phyloP scores from a whole-genome alignment of 2,113 vertebrate genomes.

The Nothoprocta perdicaria region DNA sequence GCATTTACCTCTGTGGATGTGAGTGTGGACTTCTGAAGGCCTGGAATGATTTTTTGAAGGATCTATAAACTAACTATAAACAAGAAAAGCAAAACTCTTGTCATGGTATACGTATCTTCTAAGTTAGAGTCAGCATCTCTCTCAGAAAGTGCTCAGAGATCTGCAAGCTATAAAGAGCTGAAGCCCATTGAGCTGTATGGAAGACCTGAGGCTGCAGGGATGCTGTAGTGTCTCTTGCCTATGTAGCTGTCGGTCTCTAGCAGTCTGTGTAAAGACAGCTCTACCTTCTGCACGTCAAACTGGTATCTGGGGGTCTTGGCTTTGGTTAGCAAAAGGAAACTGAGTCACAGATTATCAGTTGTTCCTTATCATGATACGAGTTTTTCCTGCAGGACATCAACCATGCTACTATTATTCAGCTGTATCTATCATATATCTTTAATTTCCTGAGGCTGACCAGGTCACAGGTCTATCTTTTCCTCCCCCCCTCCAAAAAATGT shows the following conservation, averaged over 20 bases:
- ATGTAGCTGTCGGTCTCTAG: background rate
- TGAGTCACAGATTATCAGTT: rapidly evolving
- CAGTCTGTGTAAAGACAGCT: background rate
- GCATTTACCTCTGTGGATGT: background rate
- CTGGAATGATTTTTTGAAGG: background rate
- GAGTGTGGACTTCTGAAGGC: background rate
- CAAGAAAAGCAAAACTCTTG: background rate
- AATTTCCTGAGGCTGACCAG: background rate
- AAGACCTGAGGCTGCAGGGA: background rate
- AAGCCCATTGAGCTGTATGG: background rate
- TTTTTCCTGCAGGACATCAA: background rate
- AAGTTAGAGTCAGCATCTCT: background rate
- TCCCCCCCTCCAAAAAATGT: background rate
- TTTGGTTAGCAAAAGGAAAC: background rate
- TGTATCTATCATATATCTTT: background rate
- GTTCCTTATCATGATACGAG: background rate
- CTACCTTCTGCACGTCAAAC: background rate
- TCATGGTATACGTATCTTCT: background rate
- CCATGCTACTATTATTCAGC: background rate
- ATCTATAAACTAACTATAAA: background rate
- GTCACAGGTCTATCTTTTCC: background rate
- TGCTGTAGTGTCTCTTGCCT: background rate
- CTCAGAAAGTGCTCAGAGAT: background rate
- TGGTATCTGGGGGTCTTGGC: background rate
- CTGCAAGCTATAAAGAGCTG: background rate